A percentile compares a stretch with the other conserved stretches of the same genome.
phyloP scores from a whole-genome alignment of 1,140 invertebrate species.

The Laodelphax striatellus region DNA sequence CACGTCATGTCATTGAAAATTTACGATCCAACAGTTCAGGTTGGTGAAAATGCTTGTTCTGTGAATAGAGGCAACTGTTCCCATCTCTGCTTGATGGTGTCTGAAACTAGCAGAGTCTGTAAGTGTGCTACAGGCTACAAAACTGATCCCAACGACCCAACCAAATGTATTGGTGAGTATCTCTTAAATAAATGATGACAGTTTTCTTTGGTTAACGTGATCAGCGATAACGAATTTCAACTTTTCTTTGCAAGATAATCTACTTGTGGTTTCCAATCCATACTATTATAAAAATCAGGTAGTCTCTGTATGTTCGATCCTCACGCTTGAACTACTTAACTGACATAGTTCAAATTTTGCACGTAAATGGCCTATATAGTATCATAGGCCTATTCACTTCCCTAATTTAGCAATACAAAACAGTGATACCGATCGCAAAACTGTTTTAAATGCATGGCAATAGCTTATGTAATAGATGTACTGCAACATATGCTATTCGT shows the following conservation, averaged over 20 bases:
- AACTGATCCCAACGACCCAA: slow-evolving; percentile 37
- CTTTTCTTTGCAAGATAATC: background rate
- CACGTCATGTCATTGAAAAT: slow-evolving; percentile 52
- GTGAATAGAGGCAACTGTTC: slow-evolving; percentile 51
- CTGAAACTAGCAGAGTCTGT: slow-evolving; percentile 43
- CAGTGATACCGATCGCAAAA: too few species aligned
- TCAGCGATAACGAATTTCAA: background rate
- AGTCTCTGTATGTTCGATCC: too few species aligned
- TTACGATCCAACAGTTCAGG: slow-evolving; percentile 52
- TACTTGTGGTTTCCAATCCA: too few species aligned
- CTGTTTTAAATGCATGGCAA: too few species aligned
- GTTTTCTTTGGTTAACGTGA: background rate
- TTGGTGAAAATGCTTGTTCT: slow-evolving; percentile 38
- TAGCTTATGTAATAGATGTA: too few species aligned
- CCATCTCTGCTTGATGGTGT: slow-evolving; percentile 66
- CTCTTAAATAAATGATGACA: background rate
- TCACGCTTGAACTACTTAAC: too few species aligned
- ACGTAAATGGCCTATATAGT: too few species aligned
- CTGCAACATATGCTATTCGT: too few species aligned
- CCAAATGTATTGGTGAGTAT: slow-evolving; percentile 34
- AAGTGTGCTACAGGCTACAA: slow-evolving; percentile 64
- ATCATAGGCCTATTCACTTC: too few species aligned
- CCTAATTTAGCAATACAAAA: too few species aligned
- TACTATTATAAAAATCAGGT: too few species aligned
- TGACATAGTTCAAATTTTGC: too few species aligned